phyloP scores from a whole-genome alignment of 2,797 vertebrate genomes.

The Tokudaia muenninki region DNA sequence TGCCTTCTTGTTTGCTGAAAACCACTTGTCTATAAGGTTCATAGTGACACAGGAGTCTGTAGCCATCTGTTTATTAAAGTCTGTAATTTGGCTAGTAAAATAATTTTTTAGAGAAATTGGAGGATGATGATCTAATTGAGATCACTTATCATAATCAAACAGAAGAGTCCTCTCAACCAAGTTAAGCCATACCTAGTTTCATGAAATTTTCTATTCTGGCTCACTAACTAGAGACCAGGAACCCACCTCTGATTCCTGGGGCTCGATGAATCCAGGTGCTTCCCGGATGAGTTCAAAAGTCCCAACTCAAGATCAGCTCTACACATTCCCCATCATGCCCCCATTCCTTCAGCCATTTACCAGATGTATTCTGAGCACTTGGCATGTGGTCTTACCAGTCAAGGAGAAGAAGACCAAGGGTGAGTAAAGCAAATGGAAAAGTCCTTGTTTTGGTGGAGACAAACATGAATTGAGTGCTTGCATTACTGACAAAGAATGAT shows the following conservation, averaged over 20 bases:
- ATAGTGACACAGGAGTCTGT: not conserved
- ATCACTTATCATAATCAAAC: not conserved
- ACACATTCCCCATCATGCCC: not conserved
- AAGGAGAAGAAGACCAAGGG: not conserved
- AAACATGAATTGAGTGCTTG: not conserved
- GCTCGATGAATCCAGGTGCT: not conserved
- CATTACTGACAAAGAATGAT: not conserved
- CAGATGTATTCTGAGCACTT: not conserved
- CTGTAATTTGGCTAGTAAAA: conserved; percentile 40
- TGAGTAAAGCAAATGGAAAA: not conserved
- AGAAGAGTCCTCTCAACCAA: not conserved
- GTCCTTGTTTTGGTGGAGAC: not conserved
- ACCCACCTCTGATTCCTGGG: not conserved
- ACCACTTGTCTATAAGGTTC: not conserved
- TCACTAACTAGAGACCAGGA: not conserved
- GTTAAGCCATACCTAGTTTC: not conserved
- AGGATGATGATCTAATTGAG: not conserved
- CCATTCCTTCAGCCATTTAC: not conserved
- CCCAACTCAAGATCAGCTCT: not conserved
- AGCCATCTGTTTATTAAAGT: not conserved
- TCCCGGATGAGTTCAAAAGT: not conserved
- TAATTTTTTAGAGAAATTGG: conserved; percentile 4
- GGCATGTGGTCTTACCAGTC: not conserved
- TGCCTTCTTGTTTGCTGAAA: not conserved
- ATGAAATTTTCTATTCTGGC: not conserved